These are phyloP conservation scores for Atrina japonica DNA, from an alignment of 2,888 invertebrate genomes.

Conservation along the genomic window DNA sequence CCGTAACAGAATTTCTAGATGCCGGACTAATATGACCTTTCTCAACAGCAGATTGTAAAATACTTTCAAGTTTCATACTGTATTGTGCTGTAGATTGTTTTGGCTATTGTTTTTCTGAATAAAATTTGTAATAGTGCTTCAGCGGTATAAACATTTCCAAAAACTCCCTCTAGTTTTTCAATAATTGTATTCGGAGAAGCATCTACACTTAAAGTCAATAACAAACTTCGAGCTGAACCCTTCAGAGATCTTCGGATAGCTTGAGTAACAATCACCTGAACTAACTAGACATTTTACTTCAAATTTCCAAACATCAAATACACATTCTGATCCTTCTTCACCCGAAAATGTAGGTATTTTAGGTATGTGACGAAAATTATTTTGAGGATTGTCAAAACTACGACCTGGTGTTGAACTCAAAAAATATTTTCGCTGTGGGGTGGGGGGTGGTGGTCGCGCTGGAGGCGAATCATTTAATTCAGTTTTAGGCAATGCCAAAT, in stretches of 20 bases:
- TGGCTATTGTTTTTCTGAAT: constrained; percentile 6
- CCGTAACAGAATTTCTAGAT: constrained; percentile 16
- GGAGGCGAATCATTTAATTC: no score
- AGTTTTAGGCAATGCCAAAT: no score
- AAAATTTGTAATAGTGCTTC: constrained; percentile 32
- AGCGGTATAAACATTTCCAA: constrained; percentile 33
- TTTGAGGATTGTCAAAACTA: no score
- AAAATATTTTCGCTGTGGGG: no score
- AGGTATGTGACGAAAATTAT: neutral
- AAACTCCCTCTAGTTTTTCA: constrained; percentile 31
- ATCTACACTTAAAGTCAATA: constrained; percentile 11
- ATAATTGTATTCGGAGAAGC: constrained; percentile 12
- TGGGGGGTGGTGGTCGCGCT: no score
- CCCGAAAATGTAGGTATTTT: constrained; percentile 10
- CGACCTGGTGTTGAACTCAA: no score
- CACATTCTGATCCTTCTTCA: neutral
- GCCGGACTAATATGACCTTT: constrained; percentile 12
- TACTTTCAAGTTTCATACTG: constrained; percentile 16
- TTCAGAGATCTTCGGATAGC: constrained; percentile 7
- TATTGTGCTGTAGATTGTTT: constrained; percentile 10
- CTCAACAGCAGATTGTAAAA: constrained; percentile 17
- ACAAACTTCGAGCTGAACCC: constrained; percentile 9
- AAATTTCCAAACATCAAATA: neutral
- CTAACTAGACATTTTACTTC: neutral
- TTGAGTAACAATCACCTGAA: neutral